Base-by-base conservation (phyloP, 2,888 invertebrate genomes). In the Tenthredo scrophulariae region DNA sequence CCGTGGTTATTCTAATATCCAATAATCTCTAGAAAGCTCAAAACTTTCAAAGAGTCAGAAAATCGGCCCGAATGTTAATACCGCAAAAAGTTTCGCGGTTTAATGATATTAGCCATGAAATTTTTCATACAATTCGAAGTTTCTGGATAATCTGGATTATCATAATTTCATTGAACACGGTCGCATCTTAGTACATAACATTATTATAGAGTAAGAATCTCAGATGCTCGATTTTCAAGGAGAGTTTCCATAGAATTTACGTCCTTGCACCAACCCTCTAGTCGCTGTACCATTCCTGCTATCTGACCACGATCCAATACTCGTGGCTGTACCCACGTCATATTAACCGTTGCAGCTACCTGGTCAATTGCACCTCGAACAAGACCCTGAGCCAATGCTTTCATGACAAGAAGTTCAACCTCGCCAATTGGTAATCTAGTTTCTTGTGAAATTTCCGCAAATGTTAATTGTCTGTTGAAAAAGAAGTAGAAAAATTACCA, bases 391-490 rank as follows among this genome's bases (percentile, higher is more conserved):
- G 99, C 98, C 40, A 99, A 93, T 0, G 99, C 99, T 94, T 98
- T 99, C 99, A 99, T 99, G 0, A 99, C 98, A 72, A 99, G 94
- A 87, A 98, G 95, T 92, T 99, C 99, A 29, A 99, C 98, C 92
- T 98, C 97, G 88, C 97, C 96, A 0, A 96, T 94, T 0, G 97
- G 97, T 85, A 99, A 94, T 88, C 97, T 95, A 4, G 99, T 98
- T 91, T 97, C 97, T 46, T 95, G 94, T 0, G 99, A 96, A 84
- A 99, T 99, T 93, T 99, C 99, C 0, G 95, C 95, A 94, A 99
- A 99, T 0, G 97, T 96, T 85, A 99, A 94, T 91, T 97, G 97
- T 85, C 96, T 94, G 89, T 18, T 29, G 65, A 74, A 75, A 22
- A 75, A 33, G 13, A 62, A 54, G 58, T 37, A 67, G 40, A 62